A percentile compares a stretch with the other conserved stretches of the same genome.
Conservation (phyloP, 2,888 invertebrate species). For the Bugulina stolonifera region DNA sequence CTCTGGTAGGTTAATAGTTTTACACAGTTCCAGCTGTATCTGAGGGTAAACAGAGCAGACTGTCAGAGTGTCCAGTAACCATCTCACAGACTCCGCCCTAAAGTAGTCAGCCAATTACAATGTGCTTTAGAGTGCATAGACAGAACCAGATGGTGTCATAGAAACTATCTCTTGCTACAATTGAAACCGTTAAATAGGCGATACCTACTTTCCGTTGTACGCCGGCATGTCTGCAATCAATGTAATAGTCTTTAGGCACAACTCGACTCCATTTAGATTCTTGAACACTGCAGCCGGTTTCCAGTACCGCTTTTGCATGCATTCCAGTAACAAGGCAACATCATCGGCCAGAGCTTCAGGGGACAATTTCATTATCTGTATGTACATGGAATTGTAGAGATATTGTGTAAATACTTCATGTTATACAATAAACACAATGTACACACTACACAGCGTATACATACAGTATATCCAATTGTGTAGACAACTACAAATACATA, state of each 20-base stretch:
- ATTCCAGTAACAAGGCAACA: background rate
- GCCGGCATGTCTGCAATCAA: conserved; percentile 82
- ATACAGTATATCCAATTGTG: too few species aligned
- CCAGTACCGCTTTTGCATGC: conserved; percentile 62
- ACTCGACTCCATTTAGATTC: conserved; percentile 68
- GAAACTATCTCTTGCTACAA: too few species aligned
- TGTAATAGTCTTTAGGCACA: conserved; percentile 78
- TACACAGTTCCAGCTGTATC: conserved; percentile 58
- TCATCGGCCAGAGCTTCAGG: conserved; percentile 65
- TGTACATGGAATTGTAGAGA: too few species aligned
- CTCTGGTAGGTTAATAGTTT: conserved; percentile 59
- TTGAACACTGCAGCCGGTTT: conserved; percentile 80
- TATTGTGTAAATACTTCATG: too few species aligned
- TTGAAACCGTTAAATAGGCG: too few species aligned
- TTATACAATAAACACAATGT: too few species aligned
- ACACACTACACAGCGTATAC: too few species aligned
- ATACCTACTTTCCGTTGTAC: conserved; percentile 65
- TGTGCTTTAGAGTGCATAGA: too few species aligned
- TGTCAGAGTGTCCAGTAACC: conserved; percentile 76
- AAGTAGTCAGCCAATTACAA: background rate
- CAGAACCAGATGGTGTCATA: too few species aligned
- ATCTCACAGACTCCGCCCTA: conserved; percentile 73
- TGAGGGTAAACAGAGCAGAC: conserved; percentile 84
- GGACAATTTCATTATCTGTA: conserved; percentile 47
- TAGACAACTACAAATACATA: too few species aligned